Conservation (phyloP, 2,888 invertebrate genomes). For the Sphinx pinastri region DNA sequence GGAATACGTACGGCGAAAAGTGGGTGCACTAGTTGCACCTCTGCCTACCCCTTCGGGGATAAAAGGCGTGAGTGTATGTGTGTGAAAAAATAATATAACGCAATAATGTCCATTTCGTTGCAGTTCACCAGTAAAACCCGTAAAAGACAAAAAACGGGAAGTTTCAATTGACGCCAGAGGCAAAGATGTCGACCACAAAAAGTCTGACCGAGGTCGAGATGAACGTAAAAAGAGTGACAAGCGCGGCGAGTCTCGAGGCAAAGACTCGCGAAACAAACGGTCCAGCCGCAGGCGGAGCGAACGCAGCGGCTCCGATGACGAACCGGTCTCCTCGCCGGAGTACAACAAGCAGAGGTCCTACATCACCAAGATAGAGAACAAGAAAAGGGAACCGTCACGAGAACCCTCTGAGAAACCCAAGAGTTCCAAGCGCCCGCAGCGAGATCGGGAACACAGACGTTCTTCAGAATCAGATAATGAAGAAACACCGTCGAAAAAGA, state of each 20-base stretch:
- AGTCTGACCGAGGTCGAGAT: constrained; percentile 73
- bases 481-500: constrained; percentile 45
- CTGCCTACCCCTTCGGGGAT: too few relatives aligned
- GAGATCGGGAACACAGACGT: constrained; percentile 49
- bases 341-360: constrained; percentile 58
- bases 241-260: constrained; percentile 49
- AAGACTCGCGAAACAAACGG: constrained; percentile 49
- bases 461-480: constrained; percentile 61
- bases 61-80: too few relatives aligned
- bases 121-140: constrained; percentile 72
- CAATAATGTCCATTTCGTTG: constrained; percentile 37
- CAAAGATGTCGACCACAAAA: constrained; percentile 64
- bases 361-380: constrained; percentile 68
- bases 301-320: constrained; percentile 54
- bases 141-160: constrained; percentile 64
- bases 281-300: constrained; percentile 56
- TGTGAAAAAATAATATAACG: neutral
- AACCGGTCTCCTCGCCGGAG: constrained; percentile 58
- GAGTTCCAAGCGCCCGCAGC: constrained; percentile 54
- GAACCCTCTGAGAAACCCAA: constrained; percentile 44
- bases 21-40: too few relatives aligned
- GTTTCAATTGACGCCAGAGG: constrained; percentile 62
- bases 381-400: constrained; percentile 53
- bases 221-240: constrained; percentile 74
- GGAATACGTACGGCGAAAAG: too few relatives aligned